A percentile compares a stretch with the other conserved stretches of the same genome.
Conservation (phyloP, 2,797 vertebrate genomes). For the Pteropus rufus region DNA sequence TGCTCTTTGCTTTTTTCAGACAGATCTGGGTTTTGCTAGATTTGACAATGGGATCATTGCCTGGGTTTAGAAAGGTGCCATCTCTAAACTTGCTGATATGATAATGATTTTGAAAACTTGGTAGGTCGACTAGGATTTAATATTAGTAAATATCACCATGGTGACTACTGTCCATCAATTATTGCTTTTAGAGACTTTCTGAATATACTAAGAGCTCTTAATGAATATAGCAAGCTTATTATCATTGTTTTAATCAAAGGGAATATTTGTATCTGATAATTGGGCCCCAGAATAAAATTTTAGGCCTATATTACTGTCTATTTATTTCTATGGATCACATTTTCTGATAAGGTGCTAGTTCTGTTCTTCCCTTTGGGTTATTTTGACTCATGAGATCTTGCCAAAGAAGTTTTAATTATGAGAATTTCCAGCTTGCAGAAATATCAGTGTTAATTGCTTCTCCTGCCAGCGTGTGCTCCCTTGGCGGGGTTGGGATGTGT, state of each 20-base stretch:
- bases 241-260: conserved; percentile 44
- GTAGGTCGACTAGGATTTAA: neutral
- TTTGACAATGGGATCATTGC: neutral
- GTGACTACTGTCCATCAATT: neutral
- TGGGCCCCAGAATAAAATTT: conserved; percentile 24
- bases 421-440: conserved; percentile 55
- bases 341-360: neutral
- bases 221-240: neutral
- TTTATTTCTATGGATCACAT: neutral
- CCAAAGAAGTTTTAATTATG: conserved; percentile 64
- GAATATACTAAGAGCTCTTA: neutral
- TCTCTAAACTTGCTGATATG: neutral
- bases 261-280: conserved; percentile 54
- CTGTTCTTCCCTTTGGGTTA: neutral
- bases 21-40: neutral
- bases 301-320: neutral
- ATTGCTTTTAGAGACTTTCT: conserved; percentile 40
- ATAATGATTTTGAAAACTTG: neutral
- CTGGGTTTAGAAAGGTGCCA: neutral
- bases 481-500: neutral
- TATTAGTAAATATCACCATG: neutral
- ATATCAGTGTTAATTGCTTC: conserved; percentile 50
- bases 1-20: neutral
- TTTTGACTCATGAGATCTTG: conserved; percentile 53
- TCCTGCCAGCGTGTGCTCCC: neutral